Percentiles rank a stretch among this genome's conserved stretches.
Conservation (phyloP, 2,888 invertebrate species). For the Polylopha cassiicola region DNA sequence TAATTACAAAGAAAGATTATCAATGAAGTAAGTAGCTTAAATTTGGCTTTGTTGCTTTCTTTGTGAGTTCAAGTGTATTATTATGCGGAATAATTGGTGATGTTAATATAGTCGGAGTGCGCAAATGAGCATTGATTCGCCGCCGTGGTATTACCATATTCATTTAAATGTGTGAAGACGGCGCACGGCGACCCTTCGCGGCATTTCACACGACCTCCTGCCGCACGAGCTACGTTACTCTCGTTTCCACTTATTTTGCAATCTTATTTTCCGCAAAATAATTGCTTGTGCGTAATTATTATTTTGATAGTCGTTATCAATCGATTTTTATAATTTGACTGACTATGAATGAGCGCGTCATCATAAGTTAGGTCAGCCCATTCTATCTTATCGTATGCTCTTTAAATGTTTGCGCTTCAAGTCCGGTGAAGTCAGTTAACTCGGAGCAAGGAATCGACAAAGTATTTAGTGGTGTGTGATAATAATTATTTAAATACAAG, state of each 20-base stretch:
- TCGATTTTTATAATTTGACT: constrained; percentile 62
- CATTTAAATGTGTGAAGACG: constrained; percentile 59
- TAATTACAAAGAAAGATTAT: too few relatives aligned
- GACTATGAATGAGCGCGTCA: constrained; percentile 65
- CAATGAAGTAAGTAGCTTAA: background rate
- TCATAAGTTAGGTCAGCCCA: constrained; percentile 64
- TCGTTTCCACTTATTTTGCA: constrained; percentile 28
- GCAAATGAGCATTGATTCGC: constrained; percentile 59
- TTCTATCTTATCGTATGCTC: constrained; percentile 65
- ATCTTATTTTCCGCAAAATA: constrained; percentile 28
- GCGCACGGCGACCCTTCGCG: constrained; percentile 53
- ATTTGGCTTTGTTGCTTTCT: constrained; percentile 18
- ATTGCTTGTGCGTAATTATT: constrained; percentile 52
- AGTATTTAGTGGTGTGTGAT: constrained; percentile 39
- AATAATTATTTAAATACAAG: constrained; percentile 27
- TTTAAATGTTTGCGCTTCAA: constrained; percentile 73
- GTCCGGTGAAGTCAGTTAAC: constrained; percentile 68
- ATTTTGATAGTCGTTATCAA: constrained; percentile 64
- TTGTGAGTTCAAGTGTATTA: constrained; percentile 28
- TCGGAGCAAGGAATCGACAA: constrained; percentile 54
- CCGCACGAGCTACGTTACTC: constrained; percentile 35
- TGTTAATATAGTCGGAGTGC: constrained; percentile 53
- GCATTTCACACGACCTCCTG: constrained; percentile 53
- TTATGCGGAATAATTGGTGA: constrained; percentile 53
- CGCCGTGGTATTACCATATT: constrained; percentile 59